phyloP scores from a whole-genome alignment of 2,888 invertebrate genomes.

The Erebia aethiops region DNA sequence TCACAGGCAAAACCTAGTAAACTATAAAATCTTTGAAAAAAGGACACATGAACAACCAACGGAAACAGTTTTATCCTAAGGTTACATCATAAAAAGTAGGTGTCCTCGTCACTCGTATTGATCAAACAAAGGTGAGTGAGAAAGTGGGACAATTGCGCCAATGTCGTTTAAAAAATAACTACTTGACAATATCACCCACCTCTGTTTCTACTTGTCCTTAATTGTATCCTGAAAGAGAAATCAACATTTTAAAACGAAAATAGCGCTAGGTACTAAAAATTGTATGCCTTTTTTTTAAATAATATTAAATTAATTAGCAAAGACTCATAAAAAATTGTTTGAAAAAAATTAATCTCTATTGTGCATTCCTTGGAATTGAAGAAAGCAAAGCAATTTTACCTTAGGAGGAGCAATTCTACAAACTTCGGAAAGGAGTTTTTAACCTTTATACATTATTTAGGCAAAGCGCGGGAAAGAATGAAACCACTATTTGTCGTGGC shows the following conservation, averaged over 20 bases:
- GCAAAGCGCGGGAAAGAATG: conserved; percentile 70
- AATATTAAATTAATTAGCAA: no score
- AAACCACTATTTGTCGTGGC: conserved; percentile 79
- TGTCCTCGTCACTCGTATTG: conserved; percentile 17
- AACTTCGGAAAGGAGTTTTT: conserved; percentile 31
- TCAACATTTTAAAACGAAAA: not conserved
- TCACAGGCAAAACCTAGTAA: no score
- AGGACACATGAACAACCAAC: no score
- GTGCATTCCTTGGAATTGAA: no score
- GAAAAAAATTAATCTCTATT: conserved; percentile 6
- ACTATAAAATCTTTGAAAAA: no score
- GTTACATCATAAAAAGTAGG: conserved; percentile 9
- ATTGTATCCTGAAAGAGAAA: not conserved
- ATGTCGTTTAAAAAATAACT: conserved; percentile 4
- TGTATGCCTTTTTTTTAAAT: no score
- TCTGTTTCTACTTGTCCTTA: not conserved
- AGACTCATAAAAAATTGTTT: no score
- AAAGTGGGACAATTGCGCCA: conserved; percentile 24
- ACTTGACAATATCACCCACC: not conserved
- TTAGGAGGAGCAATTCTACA: conserved; percentile 24
- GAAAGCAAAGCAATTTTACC: conserved; percentile 15
- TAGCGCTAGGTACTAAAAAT: no score
- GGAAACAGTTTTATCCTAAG: not conserved
- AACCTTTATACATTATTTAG: conserved; percentile 70
- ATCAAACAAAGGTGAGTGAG: conserved; percentile 28